phyloP scores from a whole-genome alignment of 2,888 invertebrate species.

The Lasioglossum vierecki region DNA sequence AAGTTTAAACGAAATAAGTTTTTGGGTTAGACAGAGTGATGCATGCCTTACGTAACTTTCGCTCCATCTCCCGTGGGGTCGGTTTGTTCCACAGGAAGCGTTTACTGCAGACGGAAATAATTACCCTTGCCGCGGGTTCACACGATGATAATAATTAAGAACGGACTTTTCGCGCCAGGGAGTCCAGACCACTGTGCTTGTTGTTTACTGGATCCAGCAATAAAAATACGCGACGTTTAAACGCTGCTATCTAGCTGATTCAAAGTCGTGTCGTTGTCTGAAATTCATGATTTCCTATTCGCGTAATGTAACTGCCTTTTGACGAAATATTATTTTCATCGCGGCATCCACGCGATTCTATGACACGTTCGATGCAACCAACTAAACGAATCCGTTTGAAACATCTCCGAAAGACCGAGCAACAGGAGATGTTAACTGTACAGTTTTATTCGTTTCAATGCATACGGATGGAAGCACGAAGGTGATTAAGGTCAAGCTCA shows the following conservation, averaged over 20 bases:
- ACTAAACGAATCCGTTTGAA: not conserved
- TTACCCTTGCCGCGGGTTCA: constrained; percentile 77
- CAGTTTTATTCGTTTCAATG: not conserved
- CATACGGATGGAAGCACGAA: not conserved
- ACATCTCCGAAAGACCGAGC: not conserved
- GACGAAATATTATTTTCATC: not conserved
- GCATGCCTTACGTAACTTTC: constrained; percentile 65
- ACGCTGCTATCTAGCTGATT: not conserved
- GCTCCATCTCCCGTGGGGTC: constrained; percentile 46
- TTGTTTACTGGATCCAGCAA: constrained; percentile 13
- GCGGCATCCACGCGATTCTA: not conserved
- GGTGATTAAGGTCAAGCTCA: not conserved
- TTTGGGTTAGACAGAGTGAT: constrained; percentile 62
- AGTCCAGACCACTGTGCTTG: constrained; percentile 7
- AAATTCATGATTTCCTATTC: not conserved
- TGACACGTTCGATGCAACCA: not conserved
- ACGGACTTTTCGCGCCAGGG: constrained; percentile 59
- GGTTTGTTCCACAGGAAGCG: constrained; percentile 71
- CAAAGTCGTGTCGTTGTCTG: not conserved
- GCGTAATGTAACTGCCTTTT: not conserved
- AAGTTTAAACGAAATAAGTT: constrained; percentile 79
- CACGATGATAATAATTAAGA: constrained; percentile 82
- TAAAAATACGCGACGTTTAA: not conserved
- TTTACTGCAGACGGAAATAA: constrained; percentile 80
- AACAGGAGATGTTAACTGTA: not conserved